Evolutionary conservation across 2,888 invertebrate genomes (phyloP), one percentile per base, ranked within the genome.

Genomic region (Lithosia quadra): DNA sequence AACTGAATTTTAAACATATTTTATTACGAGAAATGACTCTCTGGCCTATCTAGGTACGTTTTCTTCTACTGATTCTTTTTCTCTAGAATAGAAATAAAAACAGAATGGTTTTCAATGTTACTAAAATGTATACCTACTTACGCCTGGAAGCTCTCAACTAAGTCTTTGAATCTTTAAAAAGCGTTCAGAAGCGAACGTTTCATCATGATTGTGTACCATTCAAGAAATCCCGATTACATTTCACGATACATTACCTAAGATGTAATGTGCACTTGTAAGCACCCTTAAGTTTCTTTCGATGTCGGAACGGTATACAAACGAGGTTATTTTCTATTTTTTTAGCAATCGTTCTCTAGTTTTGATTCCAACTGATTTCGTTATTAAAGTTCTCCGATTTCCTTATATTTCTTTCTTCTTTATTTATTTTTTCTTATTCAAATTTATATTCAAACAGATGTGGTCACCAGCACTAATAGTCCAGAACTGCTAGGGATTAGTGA

Each of bases 181-280:
- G 53, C 65, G 22, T 43, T 66, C 53, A 60, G 28, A 36, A 36
- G n/a, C 49, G 60, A 55, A n/a, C 49, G 53, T 66, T 60, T 60
- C 60, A 66, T 60, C 60, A 36, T 60, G 59, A 64, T 59, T 49
- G 65, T 60, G n/a, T 60, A 13, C 60, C 65, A 55, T 55, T 60
- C 24, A 43, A 60, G 53, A 53, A 18, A 66, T 59, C 34, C 60
- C 36, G 22, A 53, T 66, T 66, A 36, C 36, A 60, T 66, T 66
- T 60, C 53, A 59, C 36, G 60, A 66, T 66, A 66, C 53, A 55
- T 60, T 66, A 34, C 59, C 59, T 39, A 28, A 39, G n/a, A 22
- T 24, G 43, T 22, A 22, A 61, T 24, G 11, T 61, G 43, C 24
- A 22, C 60, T 39, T 36, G 60, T 15, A 60, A 60, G 39, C 22